Evolutionary conservation across 2,797 vertebrate genomes (phyloP), one percentile per base, ranked within the genome.

Genomic region (Danio kyathit): DNA sequence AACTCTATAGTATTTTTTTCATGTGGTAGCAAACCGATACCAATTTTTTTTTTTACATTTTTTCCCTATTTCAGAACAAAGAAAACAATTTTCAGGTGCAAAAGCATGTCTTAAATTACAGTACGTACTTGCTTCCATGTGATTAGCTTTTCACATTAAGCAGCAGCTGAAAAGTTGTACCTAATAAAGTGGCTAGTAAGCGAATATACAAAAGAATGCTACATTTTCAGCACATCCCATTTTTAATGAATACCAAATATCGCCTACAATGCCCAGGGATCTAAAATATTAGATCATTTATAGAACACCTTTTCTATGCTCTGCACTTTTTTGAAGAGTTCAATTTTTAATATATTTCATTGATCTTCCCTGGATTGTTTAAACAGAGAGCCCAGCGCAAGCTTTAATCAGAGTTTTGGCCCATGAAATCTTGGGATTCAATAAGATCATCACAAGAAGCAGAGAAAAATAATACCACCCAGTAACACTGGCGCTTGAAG

Each of bases 311-410:
- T 40, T 49, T 69, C 41, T 43, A 59, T 78, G 0, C 11, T 19
- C 10, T 41, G 16, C 21, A 21, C 19, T 79, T 79, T 43, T 41
- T 72, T n/a, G 8, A 72, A 54, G 14, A 56, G 38, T 80, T 49
- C 0, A 5, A 43, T 10, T 61, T 44, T 63, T 56, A 0, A 61
- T 43, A 48, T 17, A 29, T 65, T 64, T 54, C 16, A 73, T 73
- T 48, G 38, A 76, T 64, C 60, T 76, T 52, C 40, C 40, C 21
- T 16, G 57, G 7, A 21, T 40, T 51, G 73, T 76, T 64, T 76
- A 63, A 46, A 66, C 17, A 76, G 38, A 76, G 12, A 76, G 17
- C n/a, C 4, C 17, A 76, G 1, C 46, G 51, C 66, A 49, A 56
- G 13, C 11, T 44, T 5, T 70, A 41, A 60, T 60, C 6, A 67